A percentile compares a stretch with the other conserved stretches of the same genome.
phyloP scores from a whole-genome alignment of 2,113 vertebrate genomes.

The Chaetorhynchus papuensis region DNA sequence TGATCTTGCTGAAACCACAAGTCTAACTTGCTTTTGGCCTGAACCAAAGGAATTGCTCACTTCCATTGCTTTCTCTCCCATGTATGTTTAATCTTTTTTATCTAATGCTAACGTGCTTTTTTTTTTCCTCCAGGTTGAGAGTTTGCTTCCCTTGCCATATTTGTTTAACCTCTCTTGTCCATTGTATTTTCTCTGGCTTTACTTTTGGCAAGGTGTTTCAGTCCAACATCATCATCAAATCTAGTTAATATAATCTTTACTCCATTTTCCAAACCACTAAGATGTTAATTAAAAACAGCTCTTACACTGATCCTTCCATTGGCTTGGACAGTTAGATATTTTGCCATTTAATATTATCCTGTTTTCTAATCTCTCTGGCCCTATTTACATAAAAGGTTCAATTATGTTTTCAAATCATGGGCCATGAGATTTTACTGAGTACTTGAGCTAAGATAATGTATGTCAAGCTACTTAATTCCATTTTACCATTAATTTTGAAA shows the following conservation, averaged over 20 bases:
- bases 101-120: not conserved
- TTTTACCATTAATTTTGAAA: not conserved
- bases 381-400: not conserved
- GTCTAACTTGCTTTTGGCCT: not conserved
- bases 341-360: not conserved
- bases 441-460: not conserved
- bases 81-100: not conserved
- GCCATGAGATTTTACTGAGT: not conserved
- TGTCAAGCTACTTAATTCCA: not conserved
- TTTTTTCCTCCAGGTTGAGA: not conserved
- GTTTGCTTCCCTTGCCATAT: not conserved
- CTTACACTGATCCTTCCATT: not conserved
- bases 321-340: not conserved
- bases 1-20: not conserved
- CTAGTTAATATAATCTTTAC: conserved; percentile 16
- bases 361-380: not conserved
- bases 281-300: conserved; percentile 44
- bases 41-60: not conserved
- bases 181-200: conserved; percentile 18
- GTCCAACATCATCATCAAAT: not conserved
- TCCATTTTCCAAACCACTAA: conserved; percentile 16
- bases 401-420: not conserved
- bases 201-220: conserved; percentile 16
- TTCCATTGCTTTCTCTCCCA: not conserved
- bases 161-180: conserved; percentile 5